Evolutionary conservation across 2,888 invertebrate genomes (phyloP).

Genomic region (Terebella lapidaria): DNA sequence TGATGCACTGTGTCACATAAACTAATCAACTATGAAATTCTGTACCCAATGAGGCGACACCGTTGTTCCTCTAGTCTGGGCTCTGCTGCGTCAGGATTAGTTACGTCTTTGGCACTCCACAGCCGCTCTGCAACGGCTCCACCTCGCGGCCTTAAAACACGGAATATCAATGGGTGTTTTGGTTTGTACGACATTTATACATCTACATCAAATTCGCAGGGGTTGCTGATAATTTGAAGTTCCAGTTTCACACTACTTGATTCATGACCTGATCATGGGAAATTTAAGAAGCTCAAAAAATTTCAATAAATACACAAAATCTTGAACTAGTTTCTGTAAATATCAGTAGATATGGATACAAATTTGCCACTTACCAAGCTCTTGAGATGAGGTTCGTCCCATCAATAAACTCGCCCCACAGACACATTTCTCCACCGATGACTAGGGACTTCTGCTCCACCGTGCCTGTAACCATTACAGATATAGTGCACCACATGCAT

Average conservation of each 20-base stretch:
- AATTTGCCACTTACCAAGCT: slow-evolving; percentile 61
- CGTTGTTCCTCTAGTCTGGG: slow-evolving; percentile 67
- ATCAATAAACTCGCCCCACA: slow-evolving; percentile 53
- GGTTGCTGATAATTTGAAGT: neutral
- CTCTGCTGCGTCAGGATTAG: slow-evolving; percentile 55
- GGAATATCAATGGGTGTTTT: neutral
- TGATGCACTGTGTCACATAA: too few species aligned
- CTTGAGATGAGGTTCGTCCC: slow-evolving; percentile 59
- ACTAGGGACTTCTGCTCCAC: slow-evolving; percentile 45
- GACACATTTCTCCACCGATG: slow-evolving; percentile 51
- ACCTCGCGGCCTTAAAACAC: slow-evolving; percentile 69
- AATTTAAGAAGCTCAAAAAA: too few species aligned
- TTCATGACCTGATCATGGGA: too few species aligned
- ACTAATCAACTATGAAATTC: too few species aligned
- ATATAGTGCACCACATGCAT: neutral
- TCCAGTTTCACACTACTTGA: too few species aligned
- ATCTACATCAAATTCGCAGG: neutral
- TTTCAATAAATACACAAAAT: too few species aligned
- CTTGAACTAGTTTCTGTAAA: too few species aligned
- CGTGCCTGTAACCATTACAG: slow-evolving; percentile 32
- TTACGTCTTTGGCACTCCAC: slow-evolving; percentile 60
- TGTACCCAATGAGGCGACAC: slow-evolving; percentile 64
- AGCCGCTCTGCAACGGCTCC: slow-evolving; percentile 79
- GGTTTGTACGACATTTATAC: too few species aligned
- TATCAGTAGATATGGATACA: too few species aligned